phyloP scores from a whole-genome alignment of 2,888 invertebrate species.

The Chrysotoxum bicinctum region DNA sequence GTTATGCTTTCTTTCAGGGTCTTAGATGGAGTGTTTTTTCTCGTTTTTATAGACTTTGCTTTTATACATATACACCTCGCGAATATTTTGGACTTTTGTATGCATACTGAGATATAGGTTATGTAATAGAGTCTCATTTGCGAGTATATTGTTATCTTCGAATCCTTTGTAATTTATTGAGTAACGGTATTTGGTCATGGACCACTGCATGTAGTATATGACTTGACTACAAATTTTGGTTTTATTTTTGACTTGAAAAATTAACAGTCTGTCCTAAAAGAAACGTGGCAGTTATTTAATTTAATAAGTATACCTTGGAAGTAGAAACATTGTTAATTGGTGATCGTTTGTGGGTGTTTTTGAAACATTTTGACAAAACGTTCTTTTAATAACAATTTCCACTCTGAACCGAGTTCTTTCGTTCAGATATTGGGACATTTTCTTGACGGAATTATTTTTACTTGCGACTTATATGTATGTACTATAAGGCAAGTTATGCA shows the following conservation, averaged over 20 bases:
- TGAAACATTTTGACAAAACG: too few species aligned
- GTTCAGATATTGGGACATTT: too few species aligned
- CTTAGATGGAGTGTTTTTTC: slow-evolving; percentile 54
- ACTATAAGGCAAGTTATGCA: too few species aligned
- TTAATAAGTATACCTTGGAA: too few species aligned
- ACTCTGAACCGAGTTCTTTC: too few species aligned
- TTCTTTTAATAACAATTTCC: too few species aligned
- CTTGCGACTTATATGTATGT: too few species aligned
- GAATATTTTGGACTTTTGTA: background rate
- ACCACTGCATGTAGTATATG: background rate
- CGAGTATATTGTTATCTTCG: background rate
- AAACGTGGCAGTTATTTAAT: background rate
- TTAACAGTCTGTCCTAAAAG: background rate
- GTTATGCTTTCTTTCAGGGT: slow-evolving; percentile 58
- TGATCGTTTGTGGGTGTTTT: too few species aligned
- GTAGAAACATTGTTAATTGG: too few species aligned
- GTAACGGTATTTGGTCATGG: slow-evolving; percentile 1
- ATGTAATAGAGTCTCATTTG: background rate
- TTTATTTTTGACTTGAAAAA: background rate
- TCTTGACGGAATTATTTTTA: too few species aligned
- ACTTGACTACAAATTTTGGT: background rate
- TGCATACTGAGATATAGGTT: background rate
- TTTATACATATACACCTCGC: slow-evolving; percentile 40
- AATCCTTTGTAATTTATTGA: slow-evolving; percentile 7
- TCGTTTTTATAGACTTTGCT: slow-evolving; percentile 37